phyloP scores from a whole-genome alignment of 2,888 invertebrate genomes.

The Isoperla grammatica region DNA sequence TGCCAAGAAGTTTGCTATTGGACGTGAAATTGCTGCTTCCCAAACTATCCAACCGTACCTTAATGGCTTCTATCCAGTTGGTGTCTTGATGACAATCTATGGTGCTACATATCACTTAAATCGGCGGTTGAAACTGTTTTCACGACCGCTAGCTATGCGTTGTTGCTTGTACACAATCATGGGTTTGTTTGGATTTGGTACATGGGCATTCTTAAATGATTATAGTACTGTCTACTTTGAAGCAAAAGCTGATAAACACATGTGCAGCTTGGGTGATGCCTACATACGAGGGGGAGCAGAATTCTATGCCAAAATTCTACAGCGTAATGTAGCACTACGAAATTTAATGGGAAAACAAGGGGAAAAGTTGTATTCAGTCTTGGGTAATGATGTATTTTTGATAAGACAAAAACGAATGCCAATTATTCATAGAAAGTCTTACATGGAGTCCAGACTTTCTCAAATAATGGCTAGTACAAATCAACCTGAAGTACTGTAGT shows the following conservation, averaged over 20 bases:
- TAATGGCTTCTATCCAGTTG: conserved; percentile 51
- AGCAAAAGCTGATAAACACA: conserved; percentile 53
- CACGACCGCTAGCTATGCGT: conserved; percentile 48
- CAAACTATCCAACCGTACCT: conserved; percentile 54
- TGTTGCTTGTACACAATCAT: conserved; percentile 51
- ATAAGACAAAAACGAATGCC: conserved; percentile 61
- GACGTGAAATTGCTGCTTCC: conserved; percentile 62
- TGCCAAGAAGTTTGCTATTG: conserved; percentile 75
- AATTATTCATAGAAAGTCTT: conserved; percentile 58
- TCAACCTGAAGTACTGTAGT: too few relatives aligned
- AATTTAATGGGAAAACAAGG: conserved; percentile 59
- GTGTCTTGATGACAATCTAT: conserved; percentile 49
- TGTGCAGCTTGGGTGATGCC: conserved; percentile 54
- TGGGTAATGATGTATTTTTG: conserved; percentile 64
- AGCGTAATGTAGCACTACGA: conserved; percentile 68
- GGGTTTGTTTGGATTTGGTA: conserved; percentile 51
- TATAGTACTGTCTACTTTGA: conserved; percentile 58
- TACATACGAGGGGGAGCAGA: conserved; percentile 68
- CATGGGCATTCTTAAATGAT: conserved; percentile 62
- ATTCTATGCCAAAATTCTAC: conserved; percentile 66
- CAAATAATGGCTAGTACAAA: too few relatives aligned
- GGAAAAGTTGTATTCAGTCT: conserved; percentile 54
- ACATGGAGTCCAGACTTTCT: conserved; percentile 48
- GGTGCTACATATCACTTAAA: conserved; percentile 51
- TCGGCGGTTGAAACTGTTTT: conserved; percentile 49